A percentile compares a stretch with the other conserved stretches of the same genome.
Conservation (phyloP, 1,140 invertebrate genomes). For the Drosophila murphyi region DNA sequence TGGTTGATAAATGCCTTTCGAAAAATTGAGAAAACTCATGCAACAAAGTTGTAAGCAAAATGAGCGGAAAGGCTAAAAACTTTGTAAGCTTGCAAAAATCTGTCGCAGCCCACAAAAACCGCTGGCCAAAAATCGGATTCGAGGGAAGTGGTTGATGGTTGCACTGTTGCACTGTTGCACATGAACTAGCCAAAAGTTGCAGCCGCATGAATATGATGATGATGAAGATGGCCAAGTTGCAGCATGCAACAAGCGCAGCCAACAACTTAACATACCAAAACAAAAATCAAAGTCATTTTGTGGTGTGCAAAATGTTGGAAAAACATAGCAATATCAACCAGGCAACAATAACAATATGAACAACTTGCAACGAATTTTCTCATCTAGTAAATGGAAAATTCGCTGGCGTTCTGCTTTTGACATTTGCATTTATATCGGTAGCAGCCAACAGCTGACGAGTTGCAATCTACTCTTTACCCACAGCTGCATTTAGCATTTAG, state of each 20-base stretch:
- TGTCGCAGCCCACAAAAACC: constrained; percentile 39
- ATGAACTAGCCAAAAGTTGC: constrained; percentile 15
- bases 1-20: constrained; percentile 30
- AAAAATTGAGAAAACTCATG: constrained; percentile 13
- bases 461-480: background rate
- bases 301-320: constrained; percentile 7
- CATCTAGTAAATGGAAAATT: constrained; percentile 51
- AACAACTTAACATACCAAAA: constrained; percentile 25
- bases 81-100: constrained; percentile 45
- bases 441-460: constrained; percentile 8
- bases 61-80: constrained; percentile 27
- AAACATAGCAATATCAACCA: constrained; percentile 13
- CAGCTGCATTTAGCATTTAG: background rate
- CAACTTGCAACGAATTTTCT: constrained; percentile 19
- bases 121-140: constrained; percentile 52
- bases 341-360: constrained; percentile 14
- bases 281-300: constrained; percentile 28
- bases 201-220: constrained; percentile 25
- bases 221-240: constrained; percentile 28
- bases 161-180: background rate
- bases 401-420: constrained; percentile 36
- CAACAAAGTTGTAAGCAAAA: constrained; percentile 42
- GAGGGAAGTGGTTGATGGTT: constrained; percentile 17
- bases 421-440: constrained; percentile 51
- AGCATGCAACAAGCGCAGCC: constrained; percentile 43